Conservation (phyloP, 2,113 vertebrate genomes). For the Psittacara wagleri region DNA sequence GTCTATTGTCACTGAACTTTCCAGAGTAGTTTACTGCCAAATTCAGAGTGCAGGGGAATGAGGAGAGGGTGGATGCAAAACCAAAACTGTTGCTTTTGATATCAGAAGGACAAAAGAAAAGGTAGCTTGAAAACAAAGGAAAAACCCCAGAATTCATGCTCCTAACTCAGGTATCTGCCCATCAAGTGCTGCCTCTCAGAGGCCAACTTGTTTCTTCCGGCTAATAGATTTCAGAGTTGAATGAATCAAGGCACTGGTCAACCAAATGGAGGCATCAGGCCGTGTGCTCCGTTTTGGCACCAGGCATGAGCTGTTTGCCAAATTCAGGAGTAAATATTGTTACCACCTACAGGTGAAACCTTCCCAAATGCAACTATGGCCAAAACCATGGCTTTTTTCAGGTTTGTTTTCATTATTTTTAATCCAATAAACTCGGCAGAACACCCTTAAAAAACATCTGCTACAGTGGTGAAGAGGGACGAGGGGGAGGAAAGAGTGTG, state of each 20-base stretch:
- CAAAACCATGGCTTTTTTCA: background rate
- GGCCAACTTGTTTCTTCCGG: background rate
- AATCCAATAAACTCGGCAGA: background rate
- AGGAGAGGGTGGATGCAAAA: background rate
- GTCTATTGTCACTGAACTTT: background rate
- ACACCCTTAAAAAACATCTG: background rate
- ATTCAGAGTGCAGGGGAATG: background rate
- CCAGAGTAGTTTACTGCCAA: background rate
- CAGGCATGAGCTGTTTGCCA: background rate
- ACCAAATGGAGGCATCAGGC: fast-evolving
- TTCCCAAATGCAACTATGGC: background rate
- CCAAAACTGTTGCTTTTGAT: background rate
- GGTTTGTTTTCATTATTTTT: background rate
- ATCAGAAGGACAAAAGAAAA: background rate
- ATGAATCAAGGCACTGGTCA: fast-evolving
- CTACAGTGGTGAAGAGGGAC: background rate
- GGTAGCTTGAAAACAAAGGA: background rate
- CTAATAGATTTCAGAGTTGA: background rate
- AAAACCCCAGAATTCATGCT: background rate
- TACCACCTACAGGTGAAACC: background rate
- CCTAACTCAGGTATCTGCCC: background rate
- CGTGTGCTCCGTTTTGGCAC: background rate
- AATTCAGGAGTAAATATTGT: background rate
- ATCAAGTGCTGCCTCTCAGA: background rate
- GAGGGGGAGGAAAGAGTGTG: fast-evolving